Base-by-base conservation (phyloP, 2,797 vertebrate species). In the Crocodylus rhombifer region DNA sequence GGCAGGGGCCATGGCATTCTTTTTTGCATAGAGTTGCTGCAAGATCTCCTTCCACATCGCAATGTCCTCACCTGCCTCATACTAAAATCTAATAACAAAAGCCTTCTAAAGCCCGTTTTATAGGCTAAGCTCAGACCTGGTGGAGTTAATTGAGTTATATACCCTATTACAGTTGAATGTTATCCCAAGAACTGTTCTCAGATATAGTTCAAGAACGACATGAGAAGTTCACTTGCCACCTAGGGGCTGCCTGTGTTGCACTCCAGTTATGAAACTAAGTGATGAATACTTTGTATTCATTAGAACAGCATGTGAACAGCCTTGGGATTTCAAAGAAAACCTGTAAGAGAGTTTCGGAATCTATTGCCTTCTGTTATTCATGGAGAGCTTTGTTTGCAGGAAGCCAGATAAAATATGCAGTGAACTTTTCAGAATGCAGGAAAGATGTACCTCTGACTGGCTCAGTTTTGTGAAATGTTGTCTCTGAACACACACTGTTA, bases 161-260 rank as follows among this genome's bases (percentile, higher is more conserved):
- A 73, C 58, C 14, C 23, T 79, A 60, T 51, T 7, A 51, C 1
- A 61, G 7, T 18, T 1, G 2, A 57, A 28, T 82, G 11, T 58
- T 36, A 86, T 17, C 11, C 14, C 71, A 67, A 0, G 4, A 6
- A 17, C 36, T 86, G 33, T 36, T 1, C 0, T 13, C 7, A 15
- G 15, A 58, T 65, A 67, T 28, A 75, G 65, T 23, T 82, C 42
- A 20, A 18, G 26, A 42, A 15, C 18, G 20, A 8, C 1, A 6
- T 2, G 6, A 64, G 77, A 18, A 6, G 25, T 57, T 75, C 33
- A 6, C 71, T 60, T 78, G 28, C 26, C 36, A 21, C 69, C 42
- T 33, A 71, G 21, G 33, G 23, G 25, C 13, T 42, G 36, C 69
- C 36, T 25, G 69, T 14, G 25, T 20, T 42, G 25, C 11, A 42